A percentile compares a stretch with the other conserved stretches of the same genome.
These are phyloP conservation scores for Drosophila bunnanda DNA, from an alignment of 2,888 invertebrate species.

Conservation along the genomic window DNA sequence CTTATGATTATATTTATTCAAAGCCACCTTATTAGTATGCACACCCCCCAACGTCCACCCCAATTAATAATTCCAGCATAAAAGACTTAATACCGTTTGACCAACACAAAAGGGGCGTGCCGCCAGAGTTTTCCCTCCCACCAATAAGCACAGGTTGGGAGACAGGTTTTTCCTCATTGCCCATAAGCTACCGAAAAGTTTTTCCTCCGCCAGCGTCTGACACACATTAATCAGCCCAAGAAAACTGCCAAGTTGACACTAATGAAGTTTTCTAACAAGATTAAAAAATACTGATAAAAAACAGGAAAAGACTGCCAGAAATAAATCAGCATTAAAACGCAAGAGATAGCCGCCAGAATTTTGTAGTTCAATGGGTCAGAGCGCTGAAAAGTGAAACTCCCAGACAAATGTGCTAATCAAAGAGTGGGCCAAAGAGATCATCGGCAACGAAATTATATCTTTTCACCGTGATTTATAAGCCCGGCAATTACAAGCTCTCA, in stretches of 20 bases:
- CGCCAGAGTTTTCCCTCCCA: constrained; percentile 31
- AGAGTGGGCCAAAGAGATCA: constrained; percentile 57
- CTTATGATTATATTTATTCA: constrained; percentile 28
- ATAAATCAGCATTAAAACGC: constrained; percentile 43
- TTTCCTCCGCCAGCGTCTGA: constrained; percentile 47
- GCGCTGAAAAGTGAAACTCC: constrained; percentile 69
- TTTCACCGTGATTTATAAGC: constrained; percentile 76
- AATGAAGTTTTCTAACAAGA: constrained; percentile 77
- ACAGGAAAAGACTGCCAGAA: constrained; percentile 5
- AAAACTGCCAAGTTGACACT: constrained; percentile 67
- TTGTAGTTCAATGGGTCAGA: constrained; percentile 75
- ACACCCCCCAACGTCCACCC: constrained; percentile 57
- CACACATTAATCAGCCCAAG: constrained; percentile 70
- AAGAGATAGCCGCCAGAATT: constrained; percentile 10
- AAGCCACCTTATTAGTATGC: constrained; percentile 39
- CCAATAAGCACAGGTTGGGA: neutral
- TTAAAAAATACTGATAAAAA: constrained; percentile 39
- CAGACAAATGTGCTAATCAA: constrained; percentile 77
- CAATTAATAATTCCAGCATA: constrained; percentile 66
- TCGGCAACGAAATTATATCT: constrained; percentile 71
- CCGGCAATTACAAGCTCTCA: constrained; percentile 69
- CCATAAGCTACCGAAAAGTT: constrained; percentile 38
- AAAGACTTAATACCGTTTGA: constrained; percentile 73
- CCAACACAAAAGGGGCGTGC: constrained; percentile 72
- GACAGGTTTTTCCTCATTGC: constrained; percentile 37